phyloP scores from a whole-genome alignment of 2,113 vertebrate genomes.

The Coracopsis vasa region DNA sequence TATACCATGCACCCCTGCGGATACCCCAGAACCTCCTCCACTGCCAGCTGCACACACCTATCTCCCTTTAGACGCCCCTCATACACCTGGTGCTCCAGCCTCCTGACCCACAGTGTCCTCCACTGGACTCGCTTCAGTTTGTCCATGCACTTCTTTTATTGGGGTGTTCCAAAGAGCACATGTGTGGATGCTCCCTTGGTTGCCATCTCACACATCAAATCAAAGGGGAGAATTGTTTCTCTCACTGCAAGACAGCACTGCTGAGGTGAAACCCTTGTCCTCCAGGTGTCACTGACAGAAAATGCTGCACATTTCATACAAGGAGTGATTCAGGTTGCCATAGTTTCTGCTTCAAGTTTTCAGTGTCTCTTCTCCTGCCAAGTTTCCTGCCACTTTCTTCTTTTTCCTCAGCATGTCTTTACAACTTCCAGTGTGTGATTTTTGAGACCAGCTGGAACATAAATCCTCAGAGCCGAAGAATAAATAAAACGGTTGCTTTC shows the following conservation, averaged over 20 bases:
- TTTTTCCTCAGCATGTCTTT: constrained; percentile 17
- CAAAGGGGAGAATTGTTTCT: background rate
- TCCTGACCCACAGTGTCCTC: background rate
- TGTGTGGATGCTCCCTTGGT: background rate
- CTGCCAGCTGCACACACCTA: background rate
- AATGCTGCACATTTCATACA: background rate
- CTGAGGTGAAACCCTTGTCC: background rate
- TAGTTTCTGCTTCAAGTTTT: constrained; percentile 32
- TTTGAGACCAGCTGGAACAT: constrained; percentile 56
- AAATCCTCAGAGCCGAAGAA: constrained; percentile 31
- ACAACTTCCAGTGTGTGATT: constrained; percentile 42
- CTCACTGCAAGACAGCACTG: background rate
- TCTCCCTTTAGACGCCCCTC: background rate
- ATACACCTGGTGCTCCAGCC: background rate
- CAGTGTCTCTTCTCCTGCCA: constrained; percentile 16
- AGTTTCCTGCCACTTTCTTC: background rate
- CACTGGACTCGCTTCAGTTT: background rate
- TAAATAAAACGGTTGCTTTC: constrained; percentile 50
- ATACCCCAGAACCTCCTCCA: background rate
- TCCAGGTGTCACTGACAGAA: background rate
- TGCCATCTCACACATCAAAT: background rate
- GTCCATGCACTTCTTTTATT: background rate
- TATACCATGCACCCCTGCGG: background rate
- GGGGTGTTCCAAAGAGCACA: background rate
- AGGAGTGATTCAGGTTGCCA: background rate